phyloP scores from a whole-genome alignment of 2,888 invertebrate species.

The Anthophora plumipes region DNA sequence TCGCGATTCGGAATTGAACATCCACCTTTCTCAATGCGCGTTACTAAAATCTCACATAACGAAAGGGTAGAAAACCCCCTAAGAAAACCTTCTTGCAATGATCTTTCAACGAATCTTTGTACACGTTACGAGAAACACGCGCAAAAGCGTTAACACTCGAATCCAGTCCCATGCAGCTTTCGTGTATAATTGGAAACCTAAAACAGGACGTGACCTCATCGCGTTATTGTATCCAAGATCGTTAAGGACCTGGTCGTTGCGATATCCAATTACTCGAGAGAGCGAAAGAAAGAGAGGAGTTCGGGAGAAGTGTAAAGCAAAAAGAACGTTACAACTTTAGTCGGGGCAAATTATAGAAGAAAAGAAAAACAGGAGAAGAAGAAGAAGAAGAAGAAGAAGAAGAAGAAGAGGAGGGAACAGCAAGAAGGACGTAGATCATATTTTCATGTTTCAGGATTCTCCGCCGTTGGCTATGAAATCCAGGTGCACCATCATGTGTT shows the following conservation, averaged over 20 bases:
- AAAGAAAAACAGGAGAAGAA: background rate
- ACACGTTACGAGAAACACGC: too few species aligned
- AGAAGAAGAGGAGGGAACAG: background rate
- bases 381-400: background rate
- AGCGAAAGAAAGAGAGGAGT: conserved; percentile 36
- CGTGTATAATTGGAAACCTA: conserved; percentile 55
- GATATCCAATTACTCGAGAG: conserved; percentile 60
- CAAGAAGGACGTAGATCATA: conserved; percentile 3
- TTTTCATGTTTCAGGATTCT: conserved; percentile 20
- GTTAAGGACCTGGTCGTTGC: conserved; percentile 56
- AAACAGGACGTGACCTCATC: conserved; percentile 62
- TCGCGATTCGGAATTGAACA: too few species aligned
- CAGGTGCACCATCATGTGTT: conserved; percentile 41
- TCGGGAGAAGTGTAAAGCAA: conserved; percentile 10
- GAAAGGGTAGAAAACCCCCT: too few species aligned
- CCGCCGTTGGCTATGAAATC: conserved; percentile 16
- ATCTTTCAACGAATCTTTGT: too few species aligned
- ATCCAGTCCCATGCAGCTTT: conserved; percentile 2
- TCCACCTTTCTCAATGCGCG: too few species aligned
- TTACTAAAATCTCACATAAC: too few species aligned
- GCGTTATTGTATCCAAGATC: conserved; percentile 62
- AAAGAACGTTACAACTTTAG: conserved; percentile 3
- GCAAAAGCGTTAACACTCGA: background rate
- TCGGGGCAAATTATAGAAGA: conserved; percentile 10
- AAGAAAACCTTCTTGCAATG: too few species aligned